Evolutionary conservation across 2,888 invertebrate species (phyloP).

Genomic region (Cerastoderma edule): DNA sequence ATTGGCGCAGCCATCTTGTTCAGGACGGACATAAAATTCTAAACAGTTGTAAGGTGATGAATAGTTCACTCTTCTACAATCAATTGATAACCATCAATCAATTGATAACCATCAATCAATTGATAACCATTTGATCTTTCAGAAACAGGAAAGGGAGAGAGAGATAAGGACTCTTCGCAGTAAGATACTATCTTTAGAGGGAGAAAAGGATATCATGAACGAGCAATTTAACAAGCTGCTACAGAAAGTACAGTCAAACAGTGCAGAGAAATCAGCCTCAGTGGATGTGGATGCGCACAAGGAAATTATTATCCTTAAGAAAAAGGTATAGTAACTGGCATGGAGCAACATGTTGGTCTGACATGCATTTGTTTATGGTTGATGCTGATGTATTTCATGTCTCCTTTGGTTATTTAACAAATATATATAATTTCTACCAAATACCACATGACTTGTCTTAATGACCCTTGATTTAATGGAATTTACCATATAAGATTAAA

Average conservation of each 20-base stretch:
- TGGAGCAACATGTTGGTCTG: too few species aligned
- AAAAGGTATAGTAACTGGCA: conserved; percentile 45
- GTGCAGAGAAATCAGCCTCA: not conserved
- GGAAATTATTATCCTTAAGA: conserved; percentile 46
- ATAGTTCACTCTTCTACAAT: too few species aligned
- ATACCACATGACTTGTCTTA: too few species aligned
- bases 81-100: not conserved
- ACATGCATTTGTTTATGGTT: too few species aligned
- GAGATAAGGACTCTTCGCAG: conserved; percentile 55
- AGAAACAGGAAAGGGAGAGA: conserved; percentile 35
- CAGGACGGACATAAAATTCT: too few species aligned
- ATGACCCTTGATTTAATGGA: too few species aligned
- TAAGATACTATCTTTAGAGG: conserved; percentile 51
- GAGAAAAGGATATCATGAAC: conserved; percentile 62
- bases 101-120: not conserved
- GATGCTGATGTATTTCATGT: too few species aligned
- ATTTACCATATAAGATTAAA: too few species aligned
- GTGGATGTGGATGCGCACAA: conserved; percentile 31
- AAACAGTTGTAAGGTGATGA: too few species aligned
- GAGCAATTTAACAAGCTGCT: conserved; percentile 61
- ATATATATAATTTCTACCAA: too few species aligned
- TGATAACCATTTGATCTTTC: not conserved
- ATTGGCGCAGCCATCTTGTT: too few species aligned
- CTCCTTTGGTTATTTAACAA: too few species aligned
- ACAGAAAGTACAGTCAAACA: conserved; percentile 39